A percentile compares a stretch with the other conserved stretches of the same genome.
These are phyloP conservation scores for Drosophila virilis DNA, from an alignment of 1,140 invertebrate genomes.

Conservation along the genomic window DNA sequence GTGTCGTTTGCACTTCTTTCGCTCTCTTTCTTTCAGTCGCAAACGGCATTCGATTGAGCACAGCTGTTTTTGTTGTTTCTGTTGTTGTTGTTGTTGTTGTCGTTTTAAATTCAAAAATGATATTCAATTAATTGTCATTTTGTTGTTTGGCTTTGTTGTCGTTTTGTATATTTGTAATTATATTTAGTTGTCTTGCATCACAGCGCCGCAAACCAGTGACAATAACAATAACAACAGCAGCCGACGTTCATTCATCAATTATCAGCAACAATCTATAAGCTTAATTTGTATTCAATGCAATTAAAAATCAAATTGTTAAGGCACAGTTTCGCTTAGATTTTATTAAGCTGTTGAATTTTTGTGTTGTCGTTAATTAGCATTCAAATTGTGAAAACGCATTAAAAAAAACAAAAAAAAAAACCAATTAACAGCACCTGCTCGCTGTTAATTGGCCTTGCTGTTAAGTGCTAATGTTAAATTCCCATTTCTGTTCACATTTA, in stretches of 20 bases:
- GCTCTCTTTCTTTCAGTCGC: not conserved
- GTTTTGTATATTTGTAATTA: constrained; percentile 54
- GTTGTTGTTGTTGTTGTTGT: not conserved
- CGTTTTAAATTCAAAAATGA: constrained; percentile 47
- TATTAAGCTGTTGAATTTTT: constrained; percentile 34
- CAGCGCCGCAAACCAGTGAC: constrained; percentile 20
- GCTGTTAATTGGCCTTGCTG: constrained; percentile 39
- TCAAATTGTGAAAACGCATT: not conserved
- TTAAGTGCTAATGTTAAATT: constrained; percentile 26
- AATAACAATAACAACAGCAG: constrained; percentile 12
- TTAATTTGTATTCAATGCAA: constrained; percentile 76
- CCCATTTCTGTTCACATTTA: not conserved
- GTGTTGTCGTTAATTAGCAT: constrained; percentile 6
- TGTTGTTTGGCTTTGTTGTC: constrained; percentile 44
- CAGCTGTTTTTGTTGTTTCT: not conserved
- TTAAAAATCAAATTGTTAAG: constrained; percentile 56
- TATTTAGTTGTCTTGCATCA: constrained; percentile 39
- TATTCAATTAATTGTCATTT: constrained; percentile 78
- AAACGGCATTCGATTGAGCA: not conserved
- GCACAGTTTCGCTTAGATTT: constrained; percentile 48
- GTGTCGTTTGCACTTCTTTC: not conserved
- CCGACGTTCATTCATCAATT: constrained; percentile 69
- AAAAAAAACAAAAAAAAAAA: constrained; percentile 14
- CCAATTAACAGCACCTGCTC: constrained; percentile 32
- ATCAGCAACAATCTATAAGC: constrained; percentile 63